Percentiles rank a stretch among this genome's conserved stretches.
Conservation (phyloP, 2,113 vertebrate species). For the Ariopsis seemanni region DNA sequence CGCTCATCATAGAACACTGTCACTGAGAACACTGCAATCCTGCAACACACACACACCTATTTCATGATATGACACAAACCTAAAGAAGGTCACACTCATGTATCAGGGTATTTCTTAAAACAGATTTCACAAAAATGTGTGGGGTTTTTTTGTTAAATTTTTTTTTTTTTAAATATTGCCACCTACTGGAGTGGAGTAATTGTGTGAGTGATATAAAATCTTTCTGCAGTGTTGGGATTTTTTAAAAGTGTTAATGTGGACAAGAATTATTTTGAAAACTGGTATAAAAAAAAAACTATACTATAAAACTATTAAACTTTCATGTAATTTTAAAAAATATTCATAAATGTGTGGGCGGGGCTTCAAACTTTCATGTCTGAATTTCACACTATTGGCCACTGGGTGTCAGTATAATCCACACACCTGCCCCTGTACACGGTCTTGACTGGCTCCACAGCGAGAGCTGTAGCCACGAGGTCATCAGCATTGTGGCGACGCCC, state of each 20-base stretch:
- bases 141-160: no score
- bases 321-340: not conserved
- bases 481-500: slow-evolving; percentile 93
- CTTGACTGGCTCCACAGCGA: slow-evolving; percentile 95
- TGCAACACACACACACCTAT: slow-evolving; percentile 59
- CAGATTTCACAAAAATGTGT: not conserved
- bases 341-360: not conserved
- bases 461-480: slow-evolving; percentile 91
- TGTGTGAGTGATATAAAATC: not conserved
- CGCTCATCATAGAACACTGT: slow-evolving; percentile 96
- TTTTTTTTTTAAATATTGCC: not conserved
- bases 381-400: not conserved
- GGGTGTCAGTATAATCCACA: slow-evolving; percentile 48
- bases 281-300: no score
- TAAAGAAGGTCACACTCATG: not conserved
- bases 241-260: no score
- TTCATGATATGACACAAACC: not conserved
- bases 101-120: not conserved
- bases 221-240: not conserved
- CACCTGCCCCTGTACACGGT: slow-evolving; percentile 96
- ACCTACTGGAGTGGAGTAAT: no score
- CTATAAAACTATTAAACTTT: not conserved
- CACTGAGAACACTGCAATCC: slow-evolving; percentile 95
- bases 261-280: no score
- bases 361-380: not conserved